Base-by-base conservation (phyloP, 2,888 invertebrate genomes). In the Dascillus cervinus region DNA sequence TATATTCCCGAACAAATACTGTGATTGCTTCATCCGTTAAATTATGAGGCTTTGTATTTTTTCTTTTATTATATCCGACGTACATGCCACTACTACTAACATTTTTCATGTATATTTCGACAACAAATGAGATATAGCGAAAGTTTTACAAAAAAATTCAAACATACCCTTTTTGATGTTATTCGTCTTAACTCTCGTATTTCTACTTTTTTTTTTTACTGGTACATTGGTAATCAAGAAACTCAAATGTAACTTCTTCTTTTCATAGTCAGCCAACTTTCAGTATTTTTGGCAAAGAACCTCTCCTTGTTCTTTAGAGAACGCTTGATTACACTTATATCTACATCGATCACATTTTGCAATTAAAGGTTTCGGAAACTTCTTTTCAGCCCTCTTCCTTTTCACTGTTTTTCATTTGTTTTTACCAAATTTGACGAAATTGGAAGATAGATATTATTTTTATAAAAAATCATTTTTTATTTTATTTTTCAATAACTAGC, bases 141-240 rank as follows among this genome's bases (percentile, higher is more conserved):
- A 27, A 23, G 28, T 27, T 27, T 27, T 27, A 27, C 28, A 23
- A 27, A 27, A 27, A 27, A 27, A 27, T 13, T 27, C 21, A n/a
- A 27, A 27, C 8, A 11, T 4, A 5, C 21, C 11, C 10, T 27
- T 27, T 19, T 27, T 27, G 5, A 13, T 27, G 21, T 8, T n/a
- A 6, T 13, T 13, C 13, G 13, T 13, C 6, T 27, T 19, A 27
- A 22, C n/a, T 27, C 3, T 13, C n/a, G 4, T 27, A 8, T 17
- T 27, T n/a, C 8, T 21, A 13, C 6, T 27, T 8, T 27, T 27
- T 10, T 23, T 4, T 13, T 27, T 27, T 21, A 27, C 28, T 17
- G 28, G 28, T 13, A 27, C 19, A 27, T 27, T 27, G 10, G 21
- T 17, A 22, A 27, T 27, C 21, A 27, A 27, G 14, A 19, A 27